Evolutionary conservation across 2,888 invertebrate genomes (phyloP).

Genomic region (Hololepta plana): DNA sequence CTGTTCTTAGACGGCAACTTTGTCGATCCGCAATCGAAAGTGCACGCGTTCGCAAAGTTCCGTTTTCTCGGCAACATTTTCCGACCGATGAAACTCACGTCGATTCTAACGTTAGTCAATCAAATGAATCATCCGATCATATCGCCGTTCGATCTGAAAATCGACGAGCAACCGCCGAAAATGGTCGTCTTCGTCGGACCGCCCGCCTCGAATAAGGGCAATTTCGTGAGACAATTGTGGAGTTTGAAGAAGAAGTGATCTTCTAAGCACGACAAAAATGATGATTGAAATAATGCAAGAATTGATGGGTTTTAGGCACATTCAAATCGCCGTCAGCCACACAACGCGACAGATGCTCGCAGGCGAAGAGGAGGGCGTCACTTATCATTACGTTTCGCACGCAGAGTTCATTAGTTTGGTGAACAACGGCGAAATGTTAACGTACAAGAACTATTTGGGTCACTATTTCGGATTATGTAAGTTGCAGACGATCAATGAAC

Average conservation of each 20-base stretch:
- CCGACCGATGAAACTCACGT: no score
- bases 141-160: no score
- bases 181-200: constrained; percentile 27
- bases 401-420: constrained; percentile 23
- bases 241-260: no score
- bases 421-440: constrained; percentile 24
- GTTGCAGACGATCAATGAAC: constrained; percentile 10
- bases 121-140: no score
- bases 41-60: constrained; percentile 7
- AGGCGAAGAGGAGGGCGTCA: constrained; percentile 16
- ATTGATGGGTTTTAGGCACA: no score
- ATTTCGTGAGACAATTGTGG: no score
- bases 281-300: constrained; percentile 17
- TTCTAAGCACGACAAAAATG: no score
- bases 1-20: constrained; percentile 21
- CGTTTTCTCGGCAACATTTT: no score
- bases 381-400: constrained; percentile 20
- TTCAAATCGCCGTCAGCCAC: constrained; percentile 19
- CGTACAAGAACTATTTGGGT: constrained; percentile 24
- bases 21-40: constrained; percentile 20
- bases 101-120: no score
- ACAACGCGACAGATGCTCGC: constrained; percentile 21
- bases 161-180: constrained; percentile 20
- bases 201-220: constrained; percentile 20
- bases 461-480: constrained; percentile 26